Base-by-base conservation (phyloP, 2,797 vertebrate genomes). In the Acanthurus lineatus region DNA sequence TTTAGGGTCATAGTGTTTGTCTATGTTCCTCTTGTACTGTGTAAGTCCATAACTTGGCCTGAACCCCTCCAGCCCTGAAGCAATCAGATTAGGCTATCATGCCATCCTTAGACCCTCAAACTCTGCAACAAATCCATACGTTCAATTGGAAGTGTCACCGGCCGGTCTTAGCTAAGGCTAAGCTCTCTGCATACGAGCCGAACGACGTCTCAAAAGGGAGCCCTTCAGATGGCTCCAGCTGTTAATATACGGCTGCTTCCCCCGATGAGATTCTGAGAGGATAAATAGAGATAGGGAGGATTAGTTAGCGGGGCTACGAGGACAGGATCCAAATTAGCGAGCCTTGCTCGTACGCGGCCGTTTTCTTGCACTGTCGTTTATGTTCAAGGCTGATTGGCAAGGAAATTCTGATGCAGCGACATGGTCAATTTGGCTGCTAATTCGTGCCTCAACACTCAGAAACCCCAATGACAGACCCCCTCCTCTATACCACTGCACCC, bases 201-300 rank as follows among this genome's bases (percentile, higher is more conserved):
- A 80, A 78, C 77, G 38, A 87, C 84, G 45, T 92, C 93, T 93
- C 86, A 92, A 91, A 92, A 89, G 82, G 79, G 82, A 87, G 84
- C 81, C 80, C 89, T 92, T 93, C 87, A 93, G 92, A 93, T 88
- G 77, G 76, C 84, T 81, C 82, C 86, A 76, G 81, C 90, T 93
- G 89, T 89, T 92, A 91, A 91, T 92, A 85, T 89, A 86, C 62
- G 88, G 79, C 76, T 77, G 85, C 85, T 86, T 86, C 79, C 84
- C 88, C 86, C 83, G 77, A 94, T 92, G 91, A 94, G 92, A 94
- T 94, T 90, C 80, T 86, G 90, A 90, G 90, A 87, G 90, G 92
- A 94, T 90, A 92, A 93, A 92, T 89, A 91, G 91, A 94, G 91
- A 94, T 93, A 84, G 91, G 89, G 84, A 86, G 93, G 95, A 95